phyloP scores from a whole-genome alignment of 2,888 invertebrate genomes.

The Endotricha flammealis region DNA sequence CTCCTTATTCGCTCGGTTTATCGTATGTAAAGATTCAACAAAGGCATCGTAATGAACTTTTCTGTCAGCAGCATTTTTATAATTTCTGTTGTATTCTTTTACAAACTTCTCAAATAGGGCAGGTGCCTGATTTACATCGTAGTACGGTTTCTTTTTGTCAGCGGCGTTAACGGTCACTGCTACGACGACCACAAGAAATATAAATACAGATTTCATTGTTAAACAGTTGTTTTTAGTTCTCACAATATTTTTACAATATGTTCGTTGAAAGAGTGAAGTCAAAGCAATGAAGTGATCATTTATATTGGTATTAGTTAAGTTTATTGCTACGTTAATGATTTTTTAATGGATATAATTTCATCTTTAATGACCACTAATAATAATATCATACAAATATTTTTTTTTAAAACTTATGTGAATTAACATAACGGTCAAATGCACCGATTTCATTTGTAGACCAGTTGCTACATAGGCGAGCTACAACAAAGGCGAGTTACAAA shows the following conservation, averaged over 20 bases:
- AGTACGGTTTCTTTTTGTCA: constrained; percentile 15
- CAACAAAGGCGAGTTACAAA: too few species aligned
- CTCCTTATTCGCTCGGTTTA: constrained; percentile 29
- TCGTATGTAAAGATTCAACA: constrained; percentile 24
- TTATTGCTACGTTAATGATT: too few species aligned
- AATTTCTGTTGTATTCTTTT: constrained; percentile 30
- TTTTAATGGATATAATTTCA: too few species aligned
- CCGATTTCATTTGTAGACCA: too few species aligned
- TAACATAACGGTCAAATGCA: too few species aligned
- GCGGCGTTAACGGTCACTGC: constrained; percentile 18
- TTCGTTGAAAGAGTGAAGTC: too few species aligned
- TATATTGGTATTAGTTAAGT: too few species aligned
- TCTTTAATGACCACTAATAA: too few species aligned
- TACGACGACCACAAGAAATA: constrained; percentile 22
- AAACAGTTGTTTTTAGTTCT: constrained; percentile 1
- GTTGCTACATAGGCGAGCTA: too few species aligned
- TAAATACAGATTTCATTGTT: background rate
- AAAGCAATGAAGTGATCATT: too few species aligned
- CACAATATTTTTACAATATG: background rate
- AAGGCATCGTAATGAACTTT: constrained; percentile 35
- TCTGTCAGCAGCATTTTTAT: constrained; percentile 37
- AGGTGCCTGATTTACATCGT: constrained; percentile 29
- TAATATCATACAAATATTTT: too few species aligned
- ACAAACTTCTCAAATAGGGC: constrained; percentile 35
- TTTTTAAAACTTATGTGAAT: too few species aligned